Evolutionary conservation across 2,797 vertebrate species (phyloP).

Genomic region (Ptychobarbus kaznakovi): DNA sequence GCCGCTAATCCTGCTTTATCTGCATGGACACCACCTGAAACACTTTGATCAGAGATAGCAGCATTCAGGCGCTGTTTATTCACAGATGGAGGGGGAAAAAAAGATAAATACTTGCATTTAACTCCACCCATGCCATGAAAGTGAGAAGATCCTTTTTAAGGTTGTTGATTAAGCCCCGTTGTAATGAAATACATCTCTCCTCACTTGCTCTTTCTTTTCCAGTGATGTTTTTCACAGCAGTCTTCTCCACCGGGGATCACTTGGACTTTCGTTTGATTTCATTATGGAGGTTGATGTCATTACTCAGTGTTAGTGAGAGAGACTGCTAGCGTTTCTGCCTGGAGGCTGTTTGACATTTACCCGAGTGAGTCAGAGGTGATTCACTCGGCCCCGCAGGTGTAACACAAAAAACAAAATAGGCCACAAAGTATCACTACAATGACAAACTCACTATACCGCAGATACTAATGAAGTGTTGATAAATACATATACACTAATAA

Average conservation of each 20-base stretch:
- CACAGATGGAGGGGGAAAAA: not conserved
- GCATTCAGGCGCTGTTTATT: slow-evolving; percentile 9
- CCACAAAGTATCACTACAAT: slow-evolving; percentile 59
- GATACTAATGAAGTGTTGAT: slow-evolving; percentile 12
- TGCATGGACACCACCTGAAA: slow-evolving; percentile 81
- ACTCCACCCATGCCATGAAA: slow-evolving; percentile 74
- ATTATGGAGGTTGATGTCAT: slow-evolving; percentile 77
- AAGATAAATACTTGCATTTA: slow-evolving; percentile 21
- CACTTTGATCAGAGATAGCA: slow-evolving; percentile 76
- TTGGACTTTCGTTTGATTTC: slow-evolving; percentile 61
- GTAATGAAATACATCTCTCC: slow-evolving; percentile 66
- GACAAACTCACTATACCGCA: not conserved
- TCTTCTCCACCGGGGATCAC: not conserved
- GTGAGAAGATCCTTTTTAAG: slow-evolving; percentile 77
- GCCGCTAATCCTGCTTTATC: slow-evolving; percentile 81
- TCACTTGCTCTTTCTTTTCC: not conserved
- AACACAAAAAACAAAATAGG: slow-evolving; percentile 70
- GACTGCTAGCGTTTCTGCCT: slow-evolving; percentile 69
- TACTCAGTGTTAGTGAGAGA: slow-evolving; percentile 73
- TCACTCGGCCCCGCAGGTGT: slow-evolving; percentile 84
- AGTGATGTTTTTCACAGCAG: slow-evolving; percentile 15
- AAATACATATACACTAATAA: not conserved
- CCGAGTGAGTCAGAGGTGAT: slow-evolving; percentile 83
- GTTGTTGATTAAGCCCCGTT: slow-evolving; percentile 73
- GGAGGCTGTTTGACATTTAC: slow-evolving; percentile 71